Base-by-base conservation (phyloP, 2,113 vertebrate genomes). In the Cyanistes caeruleus region DNA sequence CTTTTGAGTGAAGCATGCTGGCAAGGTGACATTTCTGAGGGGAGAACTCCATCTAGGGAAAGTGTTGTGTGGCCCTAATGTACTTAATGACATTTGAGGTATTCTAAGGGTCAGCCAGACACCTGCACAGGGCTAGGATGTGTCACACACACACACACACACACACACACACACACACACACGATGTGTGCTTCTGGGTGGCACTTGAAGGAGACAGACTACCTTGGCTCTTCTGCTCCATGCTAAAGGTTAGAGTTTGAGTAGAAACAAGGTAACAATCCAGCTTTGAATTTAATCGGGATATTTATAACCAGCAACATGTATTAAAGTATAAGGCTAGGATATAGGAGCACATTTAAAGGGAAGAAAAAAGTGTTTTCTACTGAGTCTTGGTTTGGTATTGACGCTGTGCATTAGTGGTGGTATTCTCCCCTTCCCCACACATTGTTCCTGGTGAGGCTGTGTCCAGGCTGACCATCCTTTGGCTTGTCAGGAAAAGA, bases 61-160 rank as follows among this genome's bases (percentile, higher is more conserved):
- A 3, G 0, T 58, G 90, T 83, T 15, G 48, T 21, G 39, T 68
- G 49, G 35, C 27, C 48, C 48, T 55, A 1, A 35, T 63, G 10
- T 49, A 11, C 15, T 4, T 37, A 65, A 43, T 68, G 53, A 33
- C 11, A 44, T 33, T 7, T 44, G 75, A 73, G 9, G 7, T 79
- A 22, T 68, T 93, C 14, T 67, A 6, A 55, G 56, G 13, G 39
- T 67, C 48, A 83, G 13, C 27, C 35, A 55, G 49, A 10, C 20
- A 37, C n/a, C 31, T 11, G 2, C 13, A 0, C 1, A 2, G 37
- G 46, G 30, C 48, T 64, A 10, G 35, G 15, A 51, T 68, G 4
- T 64, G 4, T 13, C 30, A 46, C 52, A 39, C 39, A 39, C 39
- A 39, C 37, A 39, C 39, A 39, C 39, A 39, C 35, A 35, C 48